Evolutionary conservation across 2,113 vertebrate species (phyloP).

Genomic region (Cyanoliseus patagonus): DNA sequence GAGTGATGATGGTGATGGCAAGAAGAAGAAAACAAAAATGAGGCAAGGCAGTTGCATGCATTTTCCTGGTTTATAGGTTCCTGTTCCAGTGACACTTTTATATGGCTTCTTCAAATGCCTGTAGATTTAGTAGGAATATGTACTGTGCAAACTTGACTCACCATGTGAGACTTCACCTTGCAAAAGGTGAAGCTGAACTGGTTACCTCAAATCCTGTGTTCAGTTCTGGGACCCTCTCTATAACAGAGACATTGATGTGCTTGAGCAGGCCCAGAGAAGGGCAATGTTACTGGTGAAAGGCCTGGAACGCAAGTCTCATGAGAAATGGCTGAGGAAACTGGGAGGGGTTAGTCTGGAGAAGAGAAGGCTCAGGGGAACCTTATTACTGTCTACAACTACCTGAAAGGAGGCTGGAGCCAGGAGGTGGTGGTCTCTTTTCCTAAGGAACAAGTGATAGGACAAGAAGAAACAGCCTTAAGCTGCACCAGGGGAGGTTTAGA

Average conservation of each 20-base stretch:
- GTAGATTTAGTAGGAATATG: background rate
- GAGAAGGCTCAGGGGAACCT: background rate
- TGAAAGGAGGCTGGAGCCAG: background rate
- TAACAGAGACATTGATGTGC: background rate
- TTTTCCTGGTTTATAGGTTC: background rate
- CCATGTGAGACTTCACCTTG: background rate
- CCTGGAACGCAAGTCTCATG: background rate
- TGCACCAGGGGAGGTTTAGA: background rate
- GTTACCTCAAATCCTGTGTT: background rate
- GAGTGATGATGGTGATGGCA: background rate
- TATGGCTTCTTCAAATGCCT: background rate
- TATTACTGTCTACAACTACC: background rate
- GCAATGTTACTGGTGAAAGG: background rate
- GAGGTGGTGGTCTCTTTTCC: background rate
- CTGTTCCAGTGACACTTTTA: background rate
- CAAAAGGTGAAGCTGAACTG: background rate
- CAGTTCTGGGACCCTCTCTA: background rate
- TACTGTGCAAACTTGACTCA: background rate
- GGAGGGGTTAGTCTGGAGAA: background rate
- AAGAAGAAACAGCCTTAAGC: background rate
- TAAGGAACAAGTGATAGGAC: background rate
- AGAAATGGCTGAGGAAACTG: background rate
- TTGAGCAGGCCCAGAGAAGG: background rate
- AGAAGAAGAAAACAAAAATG: slow-evolving; percentile 3
- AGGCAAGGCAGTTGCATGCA: background rate